Conservation (phyloP, 1,140 invertebrate species). For the Proctacanthus coquilletti region DNA sequence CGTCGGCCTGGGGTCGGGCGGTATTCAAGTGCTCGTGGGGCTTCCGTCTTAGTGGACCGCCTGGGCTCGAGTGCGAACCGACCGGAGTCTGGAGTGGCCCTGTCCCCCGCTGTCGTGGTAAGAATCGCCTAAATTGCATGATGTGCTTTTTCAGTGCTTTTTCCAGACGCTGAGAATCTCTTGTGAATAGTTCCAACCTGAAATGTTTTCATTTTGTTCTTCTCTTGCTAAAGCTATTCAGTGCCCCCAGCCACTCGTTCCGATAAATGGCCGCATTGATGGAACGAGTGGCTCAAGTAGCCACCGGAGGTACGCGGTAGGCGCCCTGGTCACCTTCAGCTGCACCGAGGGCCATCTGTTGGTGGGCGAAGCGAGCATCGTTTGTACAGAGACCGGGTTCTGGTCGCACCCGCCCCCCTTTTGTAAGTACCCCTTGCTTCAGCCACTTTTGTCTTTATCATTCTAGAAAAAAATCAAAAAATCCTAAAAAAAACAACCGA, state of each 20-base stretch:
- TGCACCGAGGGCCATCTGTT: slow-evolving; percentile 55
- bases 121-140: no score
- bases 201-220: no score
- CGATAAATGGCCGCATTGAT: slow-evolving; percentile 52
- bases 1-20: slow-evolving; percentile 44
- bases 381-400: slow-evolving; percentile 70
- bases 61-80: slow-evolving; percentile 57
- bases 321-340: slow-evolving; percentile 60
- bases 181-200: no score
- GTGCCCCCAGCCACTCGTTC: slow-evolving; percentile 53
- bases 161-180: no score
- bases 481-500: no score
- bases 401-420: slow-evolving; percentile 76
- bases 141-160: no score
- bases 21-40: slow-evolving; percentile 71
- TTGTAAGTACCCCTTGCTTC: slow-evolving; percentile 36
- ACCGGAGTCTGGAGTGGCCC: slow-evolving; percentile 63
- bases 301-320: slow-evolving; percentile 44
- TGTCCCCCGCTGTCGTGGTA: slow-evolving; percentile 56
- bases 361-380: slow-evolving; percentile 60
- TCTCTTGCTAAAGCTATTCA: slow-evolving; percentile 48
- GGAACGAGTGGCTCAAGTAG: slow-evolving; percentile 29
- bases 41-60: slow-evolving; percentile 52
- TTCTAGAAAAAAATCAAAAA: no score
- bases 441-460: no score